Base-by-base conservation (phyloP, 2,888 invertebrate genomes). In the Drosophila acutilabella region DNA sequence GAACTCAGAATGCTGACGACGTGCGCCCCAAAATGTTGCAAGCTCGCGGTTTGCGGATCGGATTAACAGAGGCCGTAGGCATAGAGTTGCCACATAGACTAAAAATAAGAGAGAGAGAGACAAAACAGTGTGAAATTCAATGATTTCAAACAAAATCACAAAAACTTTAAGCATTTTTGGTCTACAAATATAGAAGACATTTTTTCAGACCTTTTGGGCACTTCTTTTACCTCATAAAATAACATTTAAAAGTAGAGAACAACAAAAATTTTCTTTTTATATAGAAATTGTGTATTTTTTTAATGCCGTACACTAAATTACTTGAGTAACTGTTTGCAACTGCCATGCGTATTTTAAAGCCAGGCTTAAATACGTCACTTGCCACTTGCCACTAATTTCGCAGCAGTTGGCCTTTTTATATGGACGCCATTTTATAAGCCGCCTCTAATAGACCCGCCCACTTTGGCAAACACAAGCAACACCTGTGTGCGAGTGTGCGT, bases 401-500 rank as follows among this genome's bases (percentile, higher is more conserved):
- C 23, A 13, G 58, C 59, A 60, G 48, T 38, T 69, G 50, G 42
- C 26, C 36, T 58, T 40, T 73, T 65, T 65, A 66, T 80, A 87
- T 75, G 81, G 74, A 75, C 83, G 83, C 83, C 83, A 84, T 84
- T 84, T 84, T 82, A 62, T 50, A 67, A 47, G 71, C 69, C 47
- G 71, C 87, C 68, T 60, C 71, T 68, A 72, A 68, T 74, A 71
- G 87, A 78, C 83, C 89, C 83, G 83, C 83, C 83, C 85, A 89
- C 83, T 68, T 30, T 18, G 45, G 50, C 74, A 11, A 48, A 11
- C 47, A 61, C 61, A 33, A 33, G 11, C 56, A 61, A 61, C 86
- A 81, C 64, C 69, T 66, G 67, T 59, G 74, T 71, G 56, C 56
- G 64, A 52, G 54, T 44, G 20, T 30, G 33, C 41, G 60, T 56